Conservation (phyloP, 2,888 invertebrate genomes). For the Pegoplata infirma region DNA sequence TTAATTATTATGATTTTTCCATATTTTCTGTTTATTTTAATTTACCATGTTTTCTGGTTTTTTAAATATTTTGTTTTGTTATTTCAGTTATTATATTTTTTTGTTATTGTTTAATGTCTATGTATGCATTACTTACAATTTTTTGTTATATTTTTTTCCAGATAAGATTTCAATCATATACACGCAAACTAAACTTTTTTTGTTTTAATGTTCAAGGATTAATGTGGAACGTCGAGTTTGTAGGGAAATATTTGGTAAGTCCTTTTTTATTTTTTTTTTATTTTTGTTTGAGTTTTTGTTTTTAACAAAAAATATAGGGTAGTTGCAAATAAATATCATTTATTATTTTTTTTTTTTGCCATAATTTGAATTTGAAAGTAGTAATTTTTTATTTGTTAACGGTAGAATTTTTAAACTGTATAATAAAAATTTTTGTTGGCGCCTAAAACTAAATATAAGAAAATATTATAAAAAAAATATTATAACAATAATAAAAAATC, state of each 20-base stretch:
- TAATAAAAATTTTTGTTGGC: constrained; percentile 18
- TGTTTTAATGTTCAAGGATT: constrained; percentile 35
- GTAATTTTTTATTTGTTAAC: background rate
- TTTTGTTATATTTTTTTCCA: constrained; percentile 49
- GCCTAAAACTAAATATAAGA: constrained; percentile 20
- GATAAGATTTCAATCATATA: constrained; percentile 64
- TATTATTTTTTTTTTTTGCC: constrained; percentile 25
- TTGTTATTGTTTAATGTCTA: constrained; percentile 48
- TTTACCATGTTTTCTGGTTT: constrained; percentile 35
- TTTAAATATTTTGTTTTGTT: background rate
- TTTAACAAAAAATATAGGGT: constrained; percentile 50
- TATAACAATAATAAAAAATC: no score
- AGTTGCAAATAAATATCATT: constrained; percentile 50
- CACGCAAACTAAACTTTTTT: constrained; percentile 63
- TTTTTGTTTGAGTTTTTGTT: constrained; percentile 8
- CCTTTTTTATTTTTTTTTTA: constrained; percentile 26
- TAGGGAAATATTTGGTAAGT: constrained; percentile 41
- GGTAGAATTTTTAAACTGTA: background rate
- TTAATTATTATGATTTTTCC: constrained; percentile 28
- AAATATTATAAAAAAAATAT: no score
- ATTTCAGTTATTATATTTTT: background rate
- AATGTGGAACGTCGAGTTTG: constrained; percentile 15
- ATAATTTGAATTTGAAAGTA: constrained; percentile 32
- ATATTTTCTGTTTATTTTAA: constrained; percentile 22
- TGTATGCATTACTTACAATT: constrained; percentile 58